Conservation (phyloP, 2,888 invertebrate genomes). For the Sminthurides aquaticus region DNA sequence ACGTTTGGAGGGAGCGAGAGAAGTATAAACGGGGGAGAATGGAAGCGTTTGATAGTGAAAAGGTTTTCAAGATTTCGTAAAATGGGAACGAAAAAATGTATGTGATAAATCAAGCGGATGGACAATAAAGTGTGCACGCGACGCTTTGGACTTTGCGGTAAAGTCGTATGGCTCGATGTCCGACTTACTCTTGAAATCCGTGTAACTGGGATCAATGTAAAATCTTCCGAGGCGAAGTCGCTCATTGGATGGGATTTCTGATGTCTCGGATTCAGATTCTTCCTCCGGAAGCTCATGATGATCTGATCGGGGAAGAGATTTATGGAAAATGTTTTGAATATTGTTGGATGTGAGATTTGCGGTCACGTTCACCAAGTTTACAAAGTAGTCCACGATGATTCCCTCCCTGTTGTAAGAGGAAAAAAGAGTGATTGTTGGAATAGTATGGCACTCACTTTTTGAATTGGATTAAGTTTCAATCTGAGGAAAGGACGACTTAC, state of each 20-base stretch:
- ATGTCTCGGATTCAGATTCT: slow-evolving; percentile 49
- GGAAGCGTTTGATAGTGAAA: no score
- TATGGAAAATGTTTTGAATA: slow-evolving; percentile 62
- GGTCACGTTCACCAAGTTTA: slow-evolving; percentile 69
- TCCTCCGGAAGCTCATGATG: slow-evolving; percentile 45
- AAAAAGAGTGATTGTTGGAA: neutral
- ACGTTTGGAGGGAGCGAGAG: no score
- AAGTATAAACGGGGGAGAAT: no score
- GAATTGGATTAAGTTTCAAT: no score
- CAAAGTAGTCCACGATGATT: slow-evolving; percentile 78
- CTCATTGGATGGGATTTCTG: slow-evolving; percentile 33
- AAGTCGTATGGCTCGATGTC: no score
- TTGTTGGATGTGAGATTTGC: slow-evolving; percentile 63
- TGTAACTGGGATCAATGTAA: slow-evolving; percentile 74
- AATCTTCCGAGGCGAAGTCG: slow-evolving; percentile 62
- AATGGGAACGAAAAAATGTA: no score
- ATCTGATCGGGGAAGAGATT: slow-evolving; percentile 52
- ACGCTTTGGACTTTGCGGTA: no score
- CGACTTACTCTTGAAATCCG: slow-evolving; percentile 74
- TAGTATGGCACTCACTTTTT: neutral
- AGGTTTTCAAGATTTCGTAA: no score
- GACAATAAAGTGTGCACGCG: no score
- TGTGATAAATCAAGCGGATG: no score
- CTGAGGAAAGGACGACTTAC: slow-evolving; percentile 46
- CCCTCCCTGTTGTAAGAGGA: slow-evolving; percentile 63